Evolutionary conservation across 2,888 invertebrate species (phyloP), one percentile per base, ranked within the genome.

Genomic region (Polyommatus iphigenia): DNA sequence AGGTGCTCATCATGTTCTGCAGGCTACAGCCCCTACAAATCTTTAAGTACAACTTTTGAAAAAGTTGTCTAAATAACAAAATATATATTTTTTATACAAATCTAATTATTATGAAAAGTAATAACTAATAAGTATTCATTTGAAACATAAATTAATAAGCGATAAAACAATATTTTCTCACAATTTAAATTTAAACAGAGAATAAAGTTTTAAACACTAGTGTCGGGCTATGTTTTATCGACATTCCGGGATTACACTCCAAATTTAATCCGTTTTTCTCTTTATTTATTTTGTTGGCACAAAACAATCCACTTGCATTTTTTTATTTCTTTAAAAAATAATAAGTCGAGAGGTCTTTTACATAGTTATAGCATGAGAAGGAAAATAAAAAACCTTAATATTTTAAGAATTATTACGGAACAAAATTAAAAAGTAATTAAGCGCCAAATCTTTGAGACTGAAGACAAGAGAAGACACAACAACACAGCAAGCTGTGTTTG

Each of bases 261-360:
- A 50, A 46, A 20, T 46, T 54, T 13, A 75, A 50, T 18, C 7
- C 50, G 18, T 54, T 54, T 54, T 75, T 54, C 57, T 57, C 24
- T 77, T 73, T 62, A 46, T 77, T 24, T 67, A 54, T 18, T 71
- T 78, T 79, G 83, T 86, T 86, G 85, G 86, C 86, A 86, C 86
- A 84, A 83, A 85, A 84, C 85, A 86, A 54, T 75, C 75, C 75
- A 50, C 46, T 29, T n/a, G 72, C 72, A 41, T 54, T 75, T 75
- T 75, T 8, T 3, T 3, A 75, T 24, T 54, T 18, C 7, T 50
- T 75, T 29, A 7, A 75, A 75, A 75, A 73, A 73, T 24, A 54
- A 75, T 54, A 75, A 29, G 75, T 75, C 75, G 75, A 54, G 54
- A 75, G 29, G 41, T 32, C 15, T 6, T 67, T 67, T 5, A 62